Evolutionary conservation across 2,888 invertebrate species (phyloP).

Genomic region (Callyntrura guangdongensis): DNA sequence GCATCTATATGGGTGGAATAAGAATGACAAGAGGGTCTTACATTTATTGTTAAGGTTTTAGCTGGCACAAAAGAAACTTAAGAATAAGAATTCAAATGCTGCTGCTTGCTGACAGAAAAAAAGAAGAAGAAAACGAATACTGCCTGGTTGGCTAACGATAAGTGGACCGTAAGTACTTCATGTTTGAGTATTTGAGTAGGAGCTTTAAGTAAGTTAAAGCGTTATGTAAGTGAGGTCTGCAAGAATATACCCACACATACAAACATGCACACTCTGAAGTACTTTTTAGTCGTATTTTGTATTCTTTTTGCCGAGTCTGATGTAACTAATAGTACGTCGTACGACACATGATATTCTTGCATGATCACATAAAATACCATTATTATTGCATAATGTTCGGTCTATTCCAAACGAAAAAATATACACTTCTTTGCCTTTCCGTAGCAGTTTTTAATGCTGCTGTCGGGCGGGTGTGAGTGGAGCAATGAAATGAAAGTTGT

Average conservation of each 20-base stretch:
- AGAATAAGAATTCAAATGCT: slow-evolving; percentile 63
- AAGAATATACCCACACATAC: background rate
- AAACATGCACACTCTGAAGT: no score
- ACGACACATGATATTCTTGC: slow-evolving; percentile 3
- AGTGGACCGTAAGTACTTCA: slow-evolving; percentile 60
- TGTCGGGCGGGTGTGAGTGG: background rate
- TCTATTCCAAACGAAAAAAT: slow-evolving; percentile 25
- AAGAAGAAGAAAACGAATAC: background rate
- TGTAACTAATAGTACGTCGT: background rate
- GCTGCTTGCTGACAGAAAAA: background rate
- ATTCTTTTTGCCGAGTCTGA: background rate
- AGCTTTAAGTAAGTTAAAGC: slow-evolving; percentile 56
- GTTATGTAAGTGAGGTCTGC: slow-evolving; percentile 36
- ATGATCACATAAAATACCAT: slow-evolving; percentile 46
- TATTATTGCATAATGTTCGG: slow-evolving; percentile 56
- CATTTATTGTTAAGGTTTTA: no score
- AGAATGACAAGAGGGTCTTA: slow-evolving; percentile 39
- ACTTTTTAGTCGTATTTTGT: background rate
- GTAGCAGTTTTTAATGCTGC: background rate
- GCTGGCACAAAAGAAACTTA: background rate
- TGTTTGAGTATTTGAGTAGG: slow-evolving; percentile 54
- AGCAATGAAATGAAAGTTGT: slow-evolving; percentile 3
- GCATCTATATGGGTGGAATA: slow-evolving; percentile 17
- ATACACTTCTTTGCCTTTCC: background rate
- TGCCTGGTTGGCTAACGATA: slow-evolving; percentile 59